Conservation (phyloP, 2,113 vertebrate species). For the Dissostichus mawsoni region DNA sequence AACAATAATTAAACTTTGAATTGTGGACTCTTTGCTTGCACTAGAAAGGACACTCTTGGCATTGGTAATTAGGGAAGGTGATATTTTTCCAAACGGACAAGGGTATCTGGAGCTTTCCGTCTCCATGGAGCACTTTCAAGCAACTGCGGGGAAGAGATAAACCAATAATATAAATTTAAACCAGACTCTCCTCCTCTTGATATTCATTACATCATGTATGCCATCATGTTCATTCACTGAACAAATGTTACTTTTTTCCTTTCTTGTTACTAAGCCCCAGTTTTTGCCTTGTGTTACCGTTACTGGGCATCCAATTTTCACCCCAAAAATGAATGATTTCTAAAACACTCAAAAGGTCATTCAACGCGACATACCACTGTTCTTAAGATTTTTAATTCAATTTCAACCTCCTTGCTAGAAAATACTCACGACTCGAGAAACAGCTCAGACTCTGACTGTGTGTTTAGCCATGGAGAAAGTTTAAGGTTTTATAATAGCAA, state of each 20-base stretch:
- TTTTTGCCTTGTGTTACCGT: not conserved
- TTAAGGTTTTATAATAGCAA: no score
- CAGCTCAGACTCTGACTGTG: no score
- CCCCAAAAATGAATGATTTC: no score
- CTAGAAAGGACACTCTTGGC: constrained; percentile 28
- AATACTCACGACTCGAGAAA: no score
- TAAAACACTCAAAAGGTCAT: no score
- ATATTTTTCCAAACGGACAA: constrained; percentile 49
- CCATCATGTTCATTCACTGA: not conserved
- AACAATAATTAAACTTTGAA: constrained; percentile 70
- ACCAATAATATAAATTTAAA: not conserved
- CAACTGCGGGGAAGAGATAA: constrained; percentile 3
- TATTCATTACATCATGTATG: not conserved
- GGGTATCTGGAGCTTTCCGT: constrained; percentile 17
- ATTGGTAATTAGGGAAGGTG: constrained; percentile 56
- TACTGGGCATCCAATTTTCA: not conserved
- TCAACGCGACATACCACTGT: no score
- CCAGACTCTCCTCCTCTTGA: not conserved
- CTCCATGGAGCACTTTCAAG: not conserved
- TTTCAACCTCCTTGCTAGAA: no score
- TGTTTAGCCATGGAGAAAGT: no score
- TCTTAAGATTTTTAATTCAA: no score
- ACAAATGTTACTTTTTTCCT: no score
- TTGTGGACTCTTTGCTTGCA: constrained; percentile 49
- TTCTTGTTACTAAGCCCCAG: not conserved